Percentiles rank a stretch among this genome's conserved stretches.
phyloP scores from a whole-genome alignment of 2,113 vertebrate genomes.

The Carlito syrichta region DNA sequence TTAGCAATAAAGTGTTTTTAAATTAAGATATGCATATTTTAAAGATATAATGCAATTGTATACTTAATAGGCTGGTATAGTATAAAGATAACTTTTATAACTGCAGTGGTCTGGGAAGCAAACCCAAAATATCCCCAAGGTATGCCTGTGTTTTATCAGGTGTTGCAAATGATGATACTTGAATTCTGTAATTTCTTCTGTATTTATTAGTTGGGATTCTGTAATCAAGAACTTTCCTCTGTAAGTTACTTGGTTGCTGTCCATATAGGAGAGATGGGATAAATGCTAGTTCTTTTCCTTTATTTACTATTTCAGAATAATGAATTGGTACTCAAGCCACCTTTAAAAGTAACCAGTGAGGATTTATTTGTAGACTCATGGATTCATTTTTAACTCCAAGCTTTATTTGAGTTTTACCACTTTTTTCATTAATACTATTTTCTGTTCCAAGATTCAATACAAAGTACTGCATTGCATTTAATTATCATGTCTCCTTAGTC shows the following conservation, averaged over 20 bases:
- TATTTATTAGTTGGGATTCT: slow-evolving; percentile 5
- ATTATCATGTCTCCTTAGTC: neutral
- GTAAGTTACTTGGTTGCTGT: neutral
- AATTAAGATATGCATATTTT: too few relatives aligned
- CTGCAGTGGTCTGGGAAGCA: neutral
- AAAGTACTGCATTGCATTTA: neutral
- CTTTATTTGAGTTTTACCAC: slow-evolving; percentile 24
- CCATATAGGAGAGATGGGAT: neutral
- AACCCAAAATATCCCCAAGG: neutral
- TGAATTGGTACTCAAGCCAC: neutral
- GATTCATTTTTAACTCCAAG: neutral
- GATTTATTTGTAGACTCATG: slow-evolving; percentile 1
- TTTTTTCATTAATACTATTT: neutral
- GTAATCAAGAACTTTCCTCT: neutral
- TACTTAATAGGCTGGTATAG: too few relatives aligned
- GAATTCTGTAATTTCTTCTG: neutral
- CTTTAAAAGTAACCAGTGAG: neutral
- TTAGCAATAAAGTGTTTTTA: too few relatives aligned
- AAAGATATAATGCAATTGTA: too few relatives aligned
- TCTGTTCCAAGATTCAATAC: neutral
- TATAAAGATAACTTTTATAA: neutral
- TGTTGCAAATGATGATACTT: neutral
- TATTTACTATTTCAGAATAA: slow-evolving; percentile 9
- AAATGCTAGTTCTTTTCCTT: neutral
- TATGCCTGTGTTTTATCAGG: neutral